Conservation (phyloP, 2,888 invertebrate species). For the Mesorhabditis sp. region DNA sequence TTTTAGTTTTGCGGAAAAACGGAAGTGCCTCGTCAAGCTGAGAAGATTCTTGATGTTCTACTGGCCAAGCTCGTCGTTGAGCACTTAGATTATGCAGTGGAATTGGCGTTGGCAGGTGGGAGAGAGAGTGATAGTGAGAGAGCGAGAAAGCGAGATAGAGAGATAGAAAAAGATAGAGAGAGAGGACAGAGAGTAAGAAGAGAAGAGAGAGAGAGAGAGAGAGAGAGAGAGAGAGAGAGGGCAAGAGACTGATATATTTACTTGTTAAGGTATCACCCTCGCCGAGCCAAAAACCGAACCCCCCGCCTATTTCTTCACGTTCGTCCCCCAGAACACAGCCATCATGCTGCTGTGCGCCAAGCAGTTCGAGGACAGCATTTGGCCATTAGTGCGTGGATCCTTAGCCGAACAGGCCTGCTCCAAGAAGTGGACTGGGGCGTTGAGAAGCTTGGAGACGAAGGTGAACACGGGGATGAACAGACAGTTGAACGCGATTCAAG, state of each 20-base stretch:
- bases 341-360: slow-evolving; percentile 89
- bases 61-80: slow-evolving; percentile 80
- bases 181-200: too few relatives aligned
- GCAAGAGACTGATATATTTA: background rate
- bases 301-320: slow-evolving; percentile 84
- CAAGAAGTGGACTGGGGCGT: slow-evolving; percentile 77
- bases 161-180: too few relatives aligned
- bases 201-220: background rate
- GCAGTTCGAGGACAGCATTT: slow-evolving; percentile 81
- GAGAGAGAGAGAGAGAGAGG: background rate
- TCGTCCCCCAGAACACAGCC: slow-evolving; percentile 83
- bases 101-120: slow-evolving; percentile 74
- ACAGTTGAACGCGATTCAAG: slow-evolving; percentile 74
- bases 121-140: too few relatives aligned
- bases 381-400: slow-evolving; percentile 83
- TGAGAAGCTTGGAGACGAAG: slow-evolving; percentile 85
- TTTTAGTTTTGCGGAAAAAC: slow-evolving; percentile 71
- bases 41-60: slow-evolving; percentile 74
- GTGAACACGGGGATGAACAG: slow-evolving; percentile 70
- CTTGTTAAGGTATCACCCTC: slow-evolving; percentile 59
- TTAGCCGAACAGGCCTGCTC: slow-evolving; percentile 83
- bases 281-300: slow-evolving; percentile 80
- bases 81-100: slow-evolving; percentile 92
- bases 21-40: slow-evolving; percentile 72
- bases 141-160: too few relatives aligned